Evolutionary conservation across 2,113 vertebrate genomes (phyloP), one percentile per base, ranked within the genome.

Genomic region (Rhynchomys soricoides): DNA sequence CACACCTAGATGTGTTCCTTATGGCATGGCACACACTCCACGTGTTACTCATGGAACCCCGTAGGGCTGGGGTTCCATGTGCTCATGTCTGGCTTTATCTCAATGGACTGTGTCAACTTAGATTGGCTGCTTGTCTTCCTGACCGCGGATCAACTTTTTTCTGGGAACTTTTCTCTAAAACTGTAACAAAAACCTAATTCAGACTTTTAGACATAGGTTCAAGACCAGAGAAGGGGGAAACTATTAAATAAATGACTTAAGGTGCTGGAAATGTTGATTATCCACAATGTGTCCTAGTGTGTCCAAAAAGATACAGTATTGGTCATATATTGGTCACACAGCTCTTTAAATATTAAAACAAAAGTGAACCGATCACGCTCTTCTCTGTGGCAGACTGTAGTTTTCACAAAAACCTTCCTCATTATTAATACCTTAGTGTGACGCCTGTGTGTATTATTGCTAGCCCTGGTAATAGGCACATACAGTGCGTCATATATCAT

Each of bases 311-410:
- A n/a, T 50, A 8, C 68, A 26, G 57, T 11, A 50, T 4, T 81
- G 50, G 17, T 59, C 48, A 86, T 55, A 86, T 88, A 94, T n/a
- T n/a, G n/a, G 82, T 86, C 87, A 59, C 62, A 93, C 24, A 40
- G 71, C 68, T 15, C 45, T 55, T 82, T 93, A 91, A 71, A 89
- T 94, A 10, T 43, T 73, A 68, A 93, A 88, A 81, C 88, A 40
- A 86, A 89, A 91, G 79, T 22, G 78, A 24, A 29, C 66, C 70
- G 11, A 59, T 55, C 4, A 78, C 94, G 8, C 29, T 78, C 12
- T 31, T 79, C 83, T 86, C 55, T 82, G 15, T 62, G 81, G 81
- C 31, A 37, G 68, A 83, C 31, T 11, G 31, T 86, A 11, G 29
- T 55, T 86, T 83, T 45, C 40, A 70, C 8, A 89, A 0, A 55